Base-by-base conservation (phyloP, 2,888 invertebrate species). In the Sphecodes monilicornis region DNA sequence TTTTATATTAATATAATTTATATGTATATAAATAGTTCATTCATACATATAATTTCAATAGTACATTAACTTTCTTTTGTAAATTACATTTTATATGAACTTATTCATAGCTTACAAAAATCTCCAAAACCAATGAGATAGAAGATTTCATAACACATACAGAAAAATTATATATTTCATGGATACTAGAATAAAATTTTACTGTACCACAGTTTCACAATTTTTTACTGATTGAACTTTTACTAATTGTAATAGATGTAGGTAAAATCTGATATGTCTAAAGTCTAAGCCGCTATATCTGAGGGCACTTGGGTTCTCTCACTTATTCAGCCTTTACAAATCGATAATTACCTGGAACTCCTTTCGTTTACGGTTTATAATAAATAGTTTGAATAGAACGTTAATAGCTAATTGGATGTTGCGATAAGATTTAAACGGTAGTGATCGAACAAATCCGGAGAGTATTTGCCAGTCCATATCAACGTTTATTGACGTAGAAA, bases 401-500 rank as follows among this genome's bases (percentile, higher is more conserved):
- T 60, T 68, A 43, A 88, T 71, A 64, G 74, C 68, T 50, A 84
- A 76, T 84, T 84, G 68, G 68, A 77, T 76, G 66, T 32, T 22
- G 39, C 79, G 68, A 80, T 86, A 82, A 82, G 69, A 82, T 80
- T 57, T 75, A 69, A 73, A 80, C 69, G 66, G 46, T 36, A 74
- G 50, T 80, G 83, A 82, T 86, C 86, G 86, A 82, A 85, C 66
- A 41, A 75, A 76, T 74, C 39, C 80, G 43, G 36, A 57, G 36
- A 29, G 78, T 74, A 66, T 60, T 72, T 71, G 26, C 36, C 69
- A 85, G 84, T 89, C 66, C 50, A 78, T 81, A 84, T 87, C 83
- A 80, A 84, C 80, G 78, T 84, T 89, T 87, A 80, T 80, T 73
- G 78, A 84, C 80, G 77, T 75, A 77, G 78, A 78, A 80, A 75